Evolutionary conservation across 2,888 invertebrate species (phyloP).

Genomic region (Cryptosula pallasiana): DNA sequence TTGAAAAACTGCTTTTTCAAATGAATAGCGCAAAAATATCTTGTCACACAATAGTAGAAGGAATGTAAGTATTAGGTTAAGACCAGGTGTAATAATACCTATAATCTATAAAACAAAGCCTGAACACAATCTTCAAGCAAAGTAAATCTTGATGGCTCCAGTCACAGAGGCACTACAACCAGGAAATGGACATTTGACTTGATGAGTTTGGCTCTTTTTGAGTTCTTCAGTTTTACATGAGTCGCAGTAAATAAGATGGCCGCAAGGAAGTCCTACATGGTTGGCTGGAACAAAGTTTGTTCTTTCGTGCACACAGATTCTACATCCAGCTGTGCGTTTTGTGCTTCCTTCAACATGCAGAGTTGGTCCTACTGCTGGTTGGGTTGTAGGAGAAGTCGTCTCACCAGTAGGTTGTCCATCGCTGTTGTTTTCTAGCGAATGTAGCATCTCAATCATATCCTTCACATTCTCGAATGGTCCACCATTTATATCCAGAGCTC

Average conservation of each 20-base stretch:
- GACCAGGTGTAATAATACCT: too few species aligned
- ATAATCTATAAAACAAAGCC: too few species aligned
- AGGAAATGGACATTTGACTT: neutral
- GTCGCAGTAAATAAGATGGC: neutral
- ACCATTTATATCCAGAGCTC: neutral
- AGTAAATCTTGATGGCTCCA: neutral
- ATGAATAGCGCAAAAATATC: neutral
- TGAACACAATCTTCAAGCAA: neutral
- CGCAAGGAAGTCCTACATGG: neutral
- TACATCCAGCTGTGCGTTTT: neutral
- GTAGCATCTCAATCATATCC: neutral
- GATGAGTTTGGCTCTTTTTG: neutral
- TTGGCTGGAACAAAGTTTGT: neutral
- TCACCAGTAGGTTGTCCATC: neutral
- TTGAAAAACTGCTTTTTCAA: too few species aligned
- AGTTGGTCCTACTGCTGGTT: neutral
- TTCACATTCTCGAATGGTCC: neutral
- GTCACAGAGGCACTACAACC: neutral
- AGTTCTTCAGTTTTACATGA: constrained; percentile 1
- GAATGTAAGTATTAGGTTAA: too few species aligned
- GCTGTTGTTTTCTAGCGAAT: neutral
- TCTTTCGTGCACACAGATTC: neutral
- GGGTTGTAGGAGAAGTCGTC: neutral
- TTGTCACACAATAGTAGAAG: neutral
- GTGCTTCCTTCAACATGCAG: neutral